Conservation (phyloP, 2,888 invertebrate genomes). For the Ormyrus labotus region DNA sequence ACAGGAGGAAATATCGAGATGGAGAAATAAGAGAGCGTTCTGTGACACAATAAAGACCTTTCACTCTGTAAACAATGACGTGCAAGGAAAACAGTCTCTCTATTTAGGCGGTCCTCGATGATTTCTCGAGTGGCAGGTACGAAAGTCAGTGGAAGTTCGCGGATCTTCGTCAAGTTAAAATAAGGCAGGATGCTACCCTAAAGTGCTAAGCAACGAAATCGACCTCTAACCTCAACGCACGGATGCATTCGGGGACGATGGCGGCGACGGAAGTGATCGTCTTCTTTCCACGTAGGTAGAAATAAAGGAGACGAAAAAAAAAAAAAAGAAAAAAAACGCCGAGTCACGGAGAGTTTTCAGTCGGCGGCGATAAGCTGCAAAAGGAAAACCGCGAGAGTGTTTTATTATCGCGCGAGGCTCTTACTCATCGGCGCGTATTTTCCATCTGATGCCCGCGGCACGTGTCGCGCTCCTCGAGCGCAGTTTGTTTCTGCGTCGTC, state of each 20-base stretch:
- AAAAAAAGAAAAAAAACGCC: constrained; percentile 54
- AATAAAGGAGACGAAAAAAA: background rate
- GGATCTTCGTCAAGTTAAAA: no score
- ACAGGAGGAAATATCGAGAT: no score
- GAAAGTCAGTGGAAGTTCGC: background rate
- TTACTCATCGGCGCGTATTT: constrained; percentile 35
- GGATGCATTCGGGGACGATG: constrained; percentile 61
- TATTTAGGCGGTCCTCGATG: no score
- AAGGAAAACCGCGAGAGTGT: constrained; percentile 52
- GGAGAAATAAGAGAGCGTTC: no score
- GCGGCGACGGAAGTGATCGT: constrained; percentile 73
- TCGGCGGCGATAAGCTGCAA: background rate
- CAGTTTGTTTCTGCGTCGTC: background rate
- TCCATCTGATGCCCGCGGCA: background rate
- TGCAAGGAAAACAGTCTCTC: no score
- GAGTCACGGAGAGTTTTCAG: constrained; percentile 62
- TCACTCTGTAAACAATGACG: no score
- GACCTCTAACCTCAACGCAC: no score
- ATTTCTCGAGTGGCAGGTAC: background rate
- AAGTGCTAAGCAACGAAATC: no score
- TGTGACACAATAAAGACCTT: no score
- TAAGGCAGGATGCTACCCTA: no score
- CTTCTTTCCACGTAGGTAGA: constrained; percentile 70
- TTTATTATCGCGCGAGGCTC: constrained; percentile 52
- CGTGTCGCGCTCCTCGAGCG: background rate